phyloP scores from a whole-genome alignment of 2,797 vertebrate genomes.

The Phylloscopus collybita region DNA sequence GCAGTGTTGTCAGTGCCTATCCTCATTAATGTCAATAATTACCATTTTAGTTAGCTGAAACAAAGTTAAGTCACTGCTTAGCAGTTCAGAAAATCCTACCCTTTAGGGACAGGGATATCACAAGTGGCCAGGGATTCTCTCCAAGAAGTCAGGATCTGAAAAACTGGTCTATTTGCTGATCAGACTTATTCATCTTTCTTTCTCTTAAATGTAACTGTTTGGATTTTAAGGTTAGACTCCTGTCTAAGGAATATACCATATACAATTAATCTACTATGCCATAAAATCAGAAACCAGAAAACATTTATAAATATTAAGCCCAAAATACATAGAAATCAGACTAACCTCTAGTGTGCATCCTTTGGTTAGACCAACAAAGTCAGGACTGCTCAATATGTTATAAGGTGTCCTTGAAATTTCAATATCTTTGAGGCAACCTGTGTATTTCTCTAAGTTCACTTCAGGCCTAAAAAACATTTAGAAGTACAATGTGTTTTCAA shows the following conservation, averaged over 20 bases:
- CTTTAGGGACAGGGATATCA: background rate
- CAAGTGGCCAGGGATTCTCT: background rate
- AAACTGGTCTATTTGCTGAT: background rate
- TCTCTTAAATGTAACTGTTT: background rate
- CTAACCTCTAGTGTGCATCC: slow-evolving; percentile 89
- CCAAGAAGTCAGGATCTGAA: background rate
- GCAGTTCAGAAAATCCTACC: background rate
- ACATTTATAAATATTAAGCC: background rate
- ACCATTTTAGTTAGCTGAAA: background rate
- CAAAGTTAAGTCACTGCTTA: background rate
- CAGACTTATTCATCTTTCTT: background rate
- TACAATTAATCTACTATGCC: background rate
- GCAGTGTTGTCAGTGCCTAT: background rate
- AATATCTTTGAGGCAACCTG: slow-evolving; percentile 94
- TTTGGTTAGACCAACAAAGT: slow-evolving; percentile 93
- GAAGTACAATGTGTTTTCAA: background rate
- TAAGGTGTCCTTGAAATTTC: slow-evolving; percentile 95
- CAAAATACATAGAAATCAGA: background rate
- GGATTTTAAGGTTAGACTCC: background rate
- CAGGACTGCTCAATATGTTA: slow-evolving; percentile 92
- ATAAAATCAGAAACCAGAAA: background rate
- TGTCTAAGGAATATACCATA: background rate
- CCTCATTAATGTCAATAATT: background rate
- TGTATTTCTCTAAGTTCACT: slow-evolving; percentile 88
- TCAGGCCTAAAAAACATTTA: slow-evolving; percentile 84